These are phyloP conservation scores for Sylvicola cinctus DNA, from an alignment of 2,888 invertebrate genomes.

Conservation along the genomic window DNA sequence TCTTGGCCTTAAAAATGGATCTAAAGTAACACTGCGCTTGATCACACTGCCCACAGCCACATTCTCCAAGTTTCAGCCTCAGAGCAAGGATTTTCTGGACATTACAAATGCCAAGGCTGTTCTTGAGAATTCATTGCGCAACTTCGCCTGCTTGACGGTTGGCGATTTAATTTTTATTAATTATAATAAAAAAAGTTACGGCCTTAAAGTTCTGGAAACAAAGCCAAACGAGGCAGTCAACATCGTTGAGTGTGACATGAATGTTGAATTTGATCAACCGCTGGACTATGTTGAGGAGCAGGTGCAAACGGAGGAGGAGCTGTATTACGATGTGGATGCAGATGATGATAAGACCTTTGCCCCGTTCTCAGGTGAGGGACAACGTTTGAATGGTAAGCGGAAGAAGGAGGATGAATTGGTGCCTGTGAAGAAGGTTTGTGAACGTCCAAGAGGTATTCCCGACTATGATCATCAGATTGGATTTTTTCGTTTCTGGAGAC, in stretches of 20 bases:
- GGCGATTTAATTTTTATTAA: slow-evolving; percentile 85
- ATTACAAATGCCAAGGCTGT: slow-evolving; percentile 86
- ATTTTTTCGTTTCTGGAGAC: too few relatives aligned
- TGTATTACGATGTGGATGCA: slow-evolving; percentile 37
- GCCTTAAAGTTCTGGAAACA: slow-evolving; percentile 77
- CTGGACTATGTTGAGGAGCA: slow-evolving; percentile 70
- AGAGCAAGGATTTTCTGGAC: slow-evolving; percentile 78
- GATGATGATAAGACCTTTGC: slow-evolving; percentile 43
- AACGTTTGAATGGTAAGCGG: slow-evolving; percentile 60
- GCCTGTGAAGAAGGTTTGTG: slow-evolving; percentile 14
- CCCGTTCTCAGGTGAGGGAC: slow-evolving; percentile 54
- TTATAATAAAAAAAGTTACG: slow-evolving; percentile 83
- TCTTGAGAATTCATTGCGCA: slow-evolving; percentile 27
- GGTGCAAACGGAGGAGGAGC: slow-evolving; percentile 29
- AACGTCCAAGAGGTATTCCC: slow-evolving; percentile 62
- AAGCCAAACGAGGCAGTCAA: slow-evolving; percentile 79
- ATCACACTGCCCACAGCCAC: slow-evolving; percentile 75
- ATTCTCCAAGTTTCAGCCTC: slow-evolving; percentile 85
- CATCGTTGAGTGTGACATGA: slow-evolving; percentile 96
- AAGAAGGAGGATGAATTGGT: slow-evolving; percentile 19
- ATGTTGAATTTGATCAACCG: slow-evolving; percentile 86
- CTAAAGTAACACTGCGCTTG: slow-evolving; percentile 63
- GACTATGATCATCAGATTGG: slow-evolving; percentile 71
- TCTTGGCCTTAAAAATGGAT: slow-evolving; percentile 65
- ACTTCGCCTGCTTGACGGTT: slow-evolving; percentile 81